Percentiles rank a stretch among this genome's conserved stretches.
Conservation (phyloP, 1,140 invertebrate genomes). For the Bombus confusus region DNA sequence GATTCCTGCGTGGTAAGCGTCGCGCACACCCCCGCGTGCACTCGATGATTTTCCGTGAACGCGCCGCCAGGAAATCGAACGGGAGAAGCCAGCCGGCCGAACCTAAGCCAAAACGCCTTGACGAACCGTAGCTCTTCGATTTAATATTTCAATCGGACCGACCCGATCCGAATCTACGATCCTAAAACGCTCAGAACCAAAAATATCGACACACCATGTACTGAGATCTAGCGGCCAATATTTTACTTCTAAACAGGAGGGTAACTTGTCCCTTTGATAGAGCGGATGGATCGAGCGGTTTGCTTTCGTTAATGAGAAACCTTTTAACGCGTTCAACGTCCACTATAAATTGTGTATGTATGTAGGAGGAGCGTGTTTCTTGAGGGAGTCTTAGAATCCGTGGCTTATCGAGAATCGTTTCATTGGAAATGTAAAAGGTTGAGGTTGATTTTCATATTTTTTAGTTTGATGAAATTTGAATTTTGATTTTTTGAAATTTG, state of each 20-base stretch:
- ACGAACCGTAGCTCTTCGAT: not conserved
- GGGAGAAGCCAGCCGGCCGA: constrained; percentile 9
- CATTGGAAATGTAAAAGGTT: no score
- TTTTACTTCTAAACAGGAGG: not conserved
- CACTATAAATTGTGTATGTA: not conserved
- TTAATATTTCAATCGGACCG: constrained; percentile 17
- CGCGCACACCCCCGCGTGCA: constrained; percentile 66
- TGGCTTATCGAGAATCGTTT: not conserved
- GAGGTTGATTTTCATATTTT: no score
- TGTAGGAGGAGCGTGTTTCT: not conserved
- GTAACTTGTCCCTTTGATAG: not conserved
- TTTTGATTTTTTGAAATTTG: no score
- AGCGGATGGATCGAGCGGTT: not conserved
- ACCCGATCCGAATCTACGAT: not conserved
- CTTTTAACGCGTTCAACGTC: not conserved
- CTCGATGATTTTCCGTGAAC: constrained; percentile 14
- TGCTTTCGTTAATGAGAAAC: not conserved
- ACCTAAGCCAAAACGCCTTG: not conserved
- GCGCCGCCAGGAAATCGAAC: constrained; percentile 28
- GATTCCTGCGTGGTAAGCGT: constrained; percentile 70
- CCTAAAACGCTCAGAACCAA: not conserved
- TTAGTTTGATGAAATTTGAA: no score
- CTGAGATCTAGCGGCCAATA: not conserved
- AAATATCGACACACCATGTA: not conserved
- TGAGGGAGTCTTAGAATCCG: not conserved